Base-by-base conservation (phyloP, 2,797 vertebrate species). In the Adelosebastes latens region DNA sequence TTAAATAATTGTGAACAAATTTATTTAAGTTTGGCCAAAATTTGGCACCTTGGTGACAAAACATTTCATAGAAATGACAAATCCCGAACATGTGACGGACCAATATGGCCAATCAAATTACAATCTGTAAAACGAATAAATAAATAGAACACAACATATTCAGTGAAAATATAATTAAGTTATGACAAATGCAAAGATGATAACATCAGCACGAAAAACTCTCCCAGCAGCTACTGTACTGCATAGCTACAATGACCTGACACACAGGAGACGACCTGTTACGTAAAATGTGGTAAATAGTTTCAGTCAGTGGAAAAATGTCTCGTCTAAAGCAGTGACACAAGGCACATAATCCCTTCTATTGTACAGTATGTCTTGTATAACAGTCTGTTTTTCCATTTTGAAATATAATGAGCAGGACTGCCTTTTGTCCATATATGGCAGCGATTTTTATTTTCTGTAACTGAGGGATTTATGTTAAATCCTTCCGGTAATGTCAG, bases 21-120 rank as follows among this genome's bases (percentile, higher is more conserved):
- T 97, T 91, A 55, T 96, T 95, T 88, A 92, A 93, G 87, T 92
- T 86, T 94, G 90, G 96, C 97, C 97, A 96, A 91, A 93, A 93
- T 79, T 80, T 82, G 97, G 97, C 95, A 94, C 88, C 87, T 92
- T 91, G 89, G 94, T 58, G 86, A 90, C 84, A 94, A 85, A 62
- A 68, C 96, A 98, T 98, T 98, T 97, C 97, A 97, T 81, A 97
- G 98, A 99, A 99, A 99, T 95, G 87, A 89, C 71, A 79, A 94
- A 52, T 94, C 93, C 76, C 75, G 88, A 90, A 94, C 80, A 92
- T 82, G 92, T 85, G 92, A 96, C 92, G 91, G 96, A 96, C 97
- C 98, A 98, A 97, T 97, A 94, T 98, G 97, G 96, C 95, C 96
- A 34, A 34, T 93, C 88, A 74, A 89, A 93, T 84, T 77, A 83